A percentile compares a stretch with the other conserved stretches of the same genome.
Conservation (phyloP, 2,113 vertebrate genomes). For the Saguinus midas region DNA sequence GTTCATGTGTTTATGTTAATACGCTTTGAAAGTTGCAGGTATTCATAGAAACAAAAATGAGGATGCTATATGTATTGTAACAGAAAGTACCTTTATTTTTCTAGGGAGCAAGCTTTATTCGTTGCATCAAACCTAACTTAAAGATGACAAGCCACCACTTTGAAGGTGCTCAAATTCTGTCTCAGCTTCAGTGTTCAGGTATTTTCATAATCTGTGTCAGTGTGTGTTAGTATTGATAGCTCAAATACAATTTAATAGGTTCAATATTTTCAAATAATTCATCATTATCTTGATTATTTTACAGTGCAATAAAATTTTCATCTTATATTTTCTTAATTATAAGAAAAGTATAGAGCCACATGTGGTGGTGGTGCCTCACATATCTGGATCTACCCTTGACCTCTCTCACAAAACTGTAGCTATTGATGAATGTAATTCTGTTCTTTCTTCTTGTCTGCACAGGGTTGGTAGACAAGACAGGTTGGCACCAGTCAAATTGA, state of each 20-base stretch:
- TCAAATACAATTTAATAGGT: neutral
- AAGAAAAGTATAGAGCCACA: neutral
- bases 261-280: neutral
- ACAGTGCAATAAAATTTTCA: neutral
- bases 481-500: neutral
- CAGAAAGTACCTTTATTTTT: slow-evolving; percentile 58
- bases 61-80: neutral
- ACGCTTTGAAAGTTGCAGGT: neutral
- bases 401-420: neutral
- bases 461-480: neutral
- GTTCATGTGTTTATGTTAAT: neutral
- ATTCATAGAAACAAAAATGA: slow-evolving; percentile 41
- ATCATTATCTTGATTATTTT: neutral
- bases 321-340: neutral
- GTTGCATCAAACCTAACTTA: slow-evolving; percentile 98
- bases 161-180: slow-evolving; percentile 97
- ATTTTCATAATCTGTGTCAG: neutral
- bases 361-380: neutral
- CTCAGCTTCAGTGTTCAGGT: slow-evolving; percentile 99
- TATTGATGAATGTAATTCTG: neutral
- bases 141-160: slow-evolving; percentile 98
- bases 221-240: neutral
- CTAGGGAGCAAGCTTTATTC: slow-evolving; percentile 97
- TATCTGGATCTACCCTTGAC: neutral
- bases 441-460: neutral